Evolutionary conservation across 2,888 invertebrate genomes (phyloP).

Genomic region (Apotomis turbidana): DNA sequence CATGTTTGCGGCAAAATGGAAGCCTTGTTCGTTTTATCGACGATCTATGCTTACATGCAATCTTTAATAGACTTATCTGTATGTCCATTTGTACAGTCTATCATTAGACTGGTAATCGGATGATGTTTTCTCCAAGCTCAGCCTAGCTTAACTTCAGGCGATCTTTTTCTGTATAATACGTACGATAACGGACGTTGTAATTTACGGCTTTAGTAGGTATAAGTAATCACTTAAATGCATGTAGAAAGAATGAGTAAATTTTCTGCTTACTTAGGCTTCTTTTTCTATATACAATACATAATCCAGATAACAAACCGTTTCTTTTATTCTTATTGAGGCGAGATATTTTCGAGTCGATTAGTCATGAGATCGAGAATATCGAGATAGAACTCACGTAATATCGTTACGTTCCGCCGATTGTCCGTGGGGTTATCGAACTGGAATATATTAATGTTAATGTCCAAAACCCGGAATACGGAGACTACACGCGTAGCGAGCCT

Average conservation of each 20-base stretch:
- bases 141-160: neutral
- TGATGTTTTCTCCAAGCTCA: neutral
- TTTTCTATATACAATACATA: neutral
- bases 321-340: conserved; percentile 1
- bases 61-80: conserved; percentile 8
- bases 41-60: conserved; percentile 23
- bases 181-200: neutral
- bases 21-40: conserved; percentile 18
- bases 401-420: conserved; percentile 38
- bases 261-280: no score
- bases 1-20: conserved; percentile 27
- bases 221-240: neutral
- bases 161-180: neutral
- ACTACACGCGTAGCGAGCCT: conserved; percentile 1
- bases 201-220: neutral
- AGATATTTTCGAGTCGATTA: conserved; percentile 12
- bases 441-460: conserved; percentile 40
- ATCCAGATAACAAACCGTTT: neutral
- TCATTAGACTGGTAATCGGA: neutral
- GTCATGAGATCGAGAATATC: conserved; percentile 30
- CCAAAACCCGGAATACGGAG: conserved; percentile 34
- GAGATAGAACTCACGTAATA: conserved; percentile 36
- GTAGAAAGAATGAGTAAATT: neutral
- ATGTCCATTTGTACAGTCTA: conserved; percentile 2
- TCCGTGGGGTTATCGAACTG: conserved; percentile 40